A percentile compares a stretch with the other conserved stretches of the same genome.
phyloP scores from a whole-genome alignment of 2,797 vertebrate genomes.

The Thripadectes ignobilis region DNA sequence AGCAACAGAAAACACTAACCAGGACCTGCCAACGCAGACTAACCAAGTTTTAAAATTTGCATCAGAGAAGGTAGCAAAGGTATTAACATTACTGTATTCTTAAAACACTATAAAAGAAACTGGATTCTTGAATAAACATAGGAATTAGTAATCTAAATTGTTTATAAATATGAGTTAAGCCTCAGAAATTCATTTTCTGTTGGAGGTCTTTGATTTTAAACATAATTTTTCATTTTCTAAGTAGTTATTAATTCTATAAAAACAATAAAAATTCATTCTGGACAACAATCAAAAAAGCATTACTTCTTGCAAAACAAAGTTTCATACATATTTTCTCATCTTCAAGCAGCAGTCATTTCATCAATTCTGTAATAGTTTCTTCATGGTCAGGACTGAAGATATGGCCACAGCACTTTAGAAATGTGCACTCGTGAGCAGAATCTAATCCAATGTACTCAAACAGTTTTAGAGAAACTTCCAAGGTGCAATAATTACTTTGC shows the following conservation, averaged over 20 bases:
- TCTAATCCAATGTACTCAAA: neutral
- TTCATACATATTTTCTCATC: neutral
- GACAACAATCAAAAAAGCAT: neutral
- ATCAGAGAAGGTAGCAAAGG: neutral
- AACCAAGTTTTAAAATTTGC: neutral
- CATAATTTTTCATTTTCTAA: neutral
- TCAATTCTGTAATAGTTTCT: neutral
- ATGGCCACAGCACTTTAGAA: neutral
- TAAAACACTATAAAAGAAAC: neutral
- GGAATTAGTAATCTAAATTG: neutral
- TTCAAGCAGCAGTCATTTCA: neutral
- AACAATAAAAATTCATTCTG: neutral
- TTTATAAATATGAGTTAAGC: neutral
- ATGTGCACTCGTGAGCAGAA: neutral
- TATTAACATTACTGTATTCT: neutral
- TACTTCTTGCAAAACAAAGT: neutral
- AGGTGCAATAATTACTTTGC: neutral
- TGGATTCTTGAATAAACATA: neutral
- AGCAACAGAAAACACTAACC: neutral
- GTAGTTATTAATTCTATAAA: neutral
- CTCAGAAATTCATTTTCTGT: neutral
- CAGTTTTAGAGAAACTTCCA: neutral
- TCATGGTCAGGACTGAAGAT: neutral
- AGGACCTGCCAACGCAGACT: neutral
- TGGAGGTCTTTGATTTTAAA: neutral